A percentile compares a stretch with the other conserved stretches of the same genome.
These are phyloP conservation scores for Leucoraja erinaceus DNA, from an alignment of 2,113 vertebrate species.

Conservation along the genomic window DNA sequence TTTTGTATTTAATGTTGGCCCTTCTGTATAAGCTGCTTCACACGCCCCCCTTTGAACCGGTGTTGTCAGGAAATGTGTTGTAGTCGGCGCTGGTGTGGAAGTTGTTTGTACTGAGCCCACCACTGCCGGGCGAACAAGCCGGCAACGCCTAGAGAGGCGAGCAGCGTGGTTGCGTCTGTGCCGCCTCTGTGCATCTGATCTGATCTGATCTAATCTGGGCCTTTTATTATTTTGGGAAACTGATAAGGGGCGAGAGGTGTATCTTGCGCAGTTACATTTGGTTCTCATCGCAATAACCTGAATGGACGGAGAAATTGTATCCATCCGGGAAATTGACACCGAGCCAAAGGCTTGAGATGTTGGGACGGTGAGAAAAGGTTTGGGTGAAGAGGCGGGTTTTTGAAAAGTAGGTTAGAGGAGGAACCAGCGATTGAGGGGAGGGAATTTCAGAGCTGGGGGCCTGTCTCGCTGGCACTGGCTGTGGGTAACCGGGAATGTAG, in stretches of 20 bases:
- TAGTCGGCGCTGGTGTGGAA: neutral
- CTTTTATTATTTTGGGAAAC: no score
- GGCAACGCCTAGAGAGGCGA: no score
- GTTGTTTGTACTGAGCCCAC: neutral
- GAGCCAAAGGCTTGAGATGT: neutral
- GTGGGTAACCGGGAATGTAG: no score
- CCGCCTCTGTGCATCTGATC: no score
- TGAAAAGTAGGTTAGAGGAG: neutral
- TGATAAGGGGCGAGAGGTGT: no score
- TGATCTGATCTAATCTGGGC: no score
- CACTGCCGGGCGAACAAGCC: no score
- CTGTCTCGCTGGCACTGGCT: neutral
- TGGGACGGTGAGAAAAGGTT: neutral
- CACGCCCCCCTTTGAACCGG: neutral
- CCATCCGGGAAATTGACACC: no score
- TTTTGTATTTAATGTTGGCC: neutral
- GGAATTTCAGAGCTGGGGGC: neutral
- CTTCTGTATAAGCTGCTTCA: neutral
- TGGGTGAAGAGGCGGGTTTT: neutral
- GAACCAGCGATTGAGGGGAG: neutral
- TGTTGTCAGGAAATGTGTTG: neutral
- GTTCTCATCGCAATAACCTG: neutral
- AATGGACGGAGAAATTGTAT: neutral
- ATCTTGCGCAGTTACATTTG: no score
- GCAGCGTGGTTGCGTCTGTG: no score